Base-by-base conservation (phyloP, 1,140 invertebrate genomes). In the Penaeus indicus region DNA sequence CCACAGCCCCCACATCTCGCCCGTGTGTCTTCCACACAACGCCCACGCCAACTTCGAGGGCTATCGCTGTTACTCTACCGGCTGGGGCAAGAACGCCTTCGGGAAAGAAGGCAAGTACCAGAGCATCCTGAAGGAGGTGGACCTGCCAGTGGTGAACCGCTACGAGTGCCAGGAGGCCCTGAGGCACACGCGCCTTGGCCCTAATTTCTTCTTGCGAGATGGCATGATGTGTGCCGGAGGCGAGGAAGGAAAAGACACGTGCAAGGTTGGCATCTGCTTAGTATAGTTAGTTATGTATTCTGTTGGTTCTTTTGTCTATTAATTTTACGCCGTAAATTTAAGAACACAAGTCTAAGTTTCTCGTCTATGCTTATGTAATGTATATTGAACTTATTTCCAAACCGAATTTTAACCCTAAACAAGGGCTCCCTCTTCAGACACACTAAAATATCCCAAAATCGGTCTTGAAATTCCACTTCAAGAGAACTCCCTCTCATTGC, bases 21-120 rank as follows among this genome's bases (percentile, higher is more conserved):
- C 69, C 5, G 69, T 75, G 69, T 75, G 69, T 38, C 69, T 98
- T 60, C 97, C 97, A 25, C 47, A 47, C 11, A 80, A 90, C 27
- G n/a, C 42, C 11, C 77, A 95, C 90, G 95, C 96, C 11, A 96
- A 97, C 78, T 98, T 97, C 92, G 94, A 95, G 32, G 96, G 96
- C 38, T 93, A 95, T 11, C 95, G 96, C 83, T 98, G 97, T 92
- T 97, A 96, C 95, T 97, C 97, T 1, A 98, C 97, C 19, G 97
- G 97, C 16, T 98, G 97, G 97, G 97, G 97, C 75, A 98, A 98
- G 93, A 96, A 98, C 92, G 96, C 97, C 25, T 98, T 98, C 88
- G 97, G 97, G 2, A 95, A 97, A 89, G 96, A 95, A 91, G 97
- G 97, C 92, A 97, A 97, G 92, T 98, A 97, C 91, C 97, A 97